These are phyloP conservation scores for Leptosomus discolor DNA, from an alignment of 2,113 vertebrate genomes.

Conservation along the genomic window DNA sequence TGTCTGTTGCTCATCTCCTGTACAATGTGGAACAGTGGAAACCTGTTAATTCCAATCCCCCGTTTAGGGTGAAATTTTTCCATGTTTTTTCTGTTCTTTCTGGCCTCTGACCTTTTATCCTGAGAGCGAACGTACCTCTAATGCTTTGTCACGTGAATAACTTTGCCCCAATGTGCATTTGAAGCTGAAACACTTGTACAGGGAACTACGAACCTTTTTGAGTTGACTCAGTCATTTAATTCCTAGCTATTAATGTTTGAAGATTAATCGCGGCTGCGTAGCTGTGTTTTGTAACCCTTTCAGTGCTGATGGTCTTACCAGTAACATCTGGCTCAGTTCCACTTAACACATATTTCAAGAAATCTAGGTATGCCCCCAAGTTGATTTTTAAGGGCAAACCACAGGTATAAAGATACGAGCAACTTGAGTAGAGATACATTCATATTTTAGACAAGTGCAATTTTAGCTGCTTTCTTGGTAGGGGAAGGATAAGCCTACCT, in stretches of 20 bases:
- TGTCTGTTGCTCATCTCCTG: background rate
- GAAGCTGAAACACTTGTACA: background rate
- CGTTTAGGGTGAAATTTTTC: background rate
- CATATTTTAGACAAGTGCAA: background rate
- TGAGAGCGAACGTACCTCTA: background rate
- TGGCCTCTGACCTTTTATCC: conserved; percentile 2
- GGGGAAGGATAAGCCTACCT: background rate
- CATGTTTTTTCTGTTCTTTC: background rate
- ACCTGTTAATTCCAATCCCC: background rate
- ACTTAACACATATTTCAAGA: background rate
- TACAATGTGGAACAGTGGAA: background rate
- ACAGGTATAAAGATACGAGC: background rate
- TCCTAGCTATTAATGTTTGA: background rate
- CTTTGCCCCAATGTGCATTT: background rate
- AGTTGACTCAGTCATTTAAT: background rate
- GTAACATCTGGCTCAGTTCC: conserved; percentile 2
- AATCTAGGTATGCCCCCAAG: background rate
- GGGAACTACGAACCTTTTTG: background rate
- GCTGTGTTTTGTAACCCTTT: conserved; percentile 7
- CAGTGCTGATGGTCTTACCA: background rate
- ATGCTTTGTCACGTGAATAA: background rate
- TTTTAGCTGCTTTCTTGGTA: background rate
- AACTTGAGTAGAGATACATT: background rate
- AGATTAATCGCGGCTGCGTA: background rate
- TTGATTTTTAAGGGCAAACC: background rate